Evolutionary conservation across 2,797 vertebrate species (phyloP), one percentile per base, ranked within the genome.

Genomic region (Onychomys arenicola): DNA sequence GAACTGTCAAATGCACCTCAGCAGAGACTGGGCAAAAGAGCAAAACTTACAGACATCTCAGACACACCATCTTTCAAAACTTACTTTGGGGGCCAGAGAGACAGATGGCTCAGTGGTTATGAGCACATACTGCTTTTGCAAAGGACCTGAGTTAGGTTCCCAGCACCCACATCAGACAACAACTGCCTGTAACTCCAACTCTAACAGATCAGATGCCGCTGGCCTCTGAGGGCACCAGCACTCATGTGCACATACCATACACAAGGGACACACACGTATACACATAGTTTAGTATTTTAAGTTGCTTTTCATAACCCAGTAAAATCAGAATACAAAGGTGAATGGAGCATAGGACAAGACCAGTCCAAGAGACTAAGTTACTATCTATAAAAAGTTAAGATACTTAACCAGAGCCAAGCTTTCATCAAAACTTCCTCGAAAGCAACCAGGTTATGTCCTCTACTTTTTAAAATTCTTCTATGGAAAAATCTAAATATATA

Each of bases 351-450:
- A 97, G n/a, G 92, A 77, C 1, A 87, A 71, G 67, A 92, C 34
- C 17, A 59, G 40, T 21, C 40, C 37, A 91, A 80, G 21, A 96
- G 69, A 81, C 12, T 76, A 90, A 86, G 34, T 73, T n/a, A 86
- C 11, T 59, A 83, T 7, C 77, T 89, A 93, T 29, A 94, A 63
- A 90, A 91, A 92, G 49, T 49, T 49, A 9, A 94, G 34, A 91
- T 19, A 93, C 27, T 81, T 67, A 59, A 65, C 17, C 32, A 92
- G 84, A 94, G 55, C n/a, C 34, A 93, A 69, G 12, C 46, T 94
- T 94, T 86, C 76, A 91, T n/a, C 71, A 90, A 80, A 94, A 92
- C 11, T 32, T n/a, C 43, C 49, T 65, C 57, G 59, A 95, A 80
- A 59, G 27, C 67, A 88, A 90, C 91, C 85, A 86, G 52, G 27